phyloP scores from a whole-genome alignment of 2,113 vertebrate species.

The Hippocampus zosterae region DNA sequence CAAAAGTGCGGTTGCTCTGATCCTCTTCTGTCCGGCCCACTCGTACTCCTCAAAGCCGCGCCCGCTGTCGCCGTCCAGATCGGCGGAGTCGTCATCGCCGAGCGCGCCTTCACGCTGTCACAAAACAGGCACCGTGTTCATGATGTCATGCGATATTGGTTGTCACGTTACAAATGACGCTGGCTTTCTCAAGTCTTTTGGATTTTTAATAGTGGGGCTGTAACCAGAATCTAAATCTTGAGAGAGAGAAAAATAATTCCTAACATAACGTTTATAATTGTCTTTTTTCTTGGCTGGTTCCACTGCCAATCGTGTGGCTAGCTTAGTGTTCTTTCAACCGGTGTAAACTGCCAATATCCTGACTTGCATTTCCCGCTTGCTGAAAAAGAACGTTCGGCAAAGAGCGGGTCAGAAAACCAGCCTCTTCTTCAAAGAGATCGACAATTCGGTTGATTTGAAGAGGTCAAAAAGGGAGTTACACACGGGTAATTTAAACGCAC shows the following conservation, averaged over 20 bases:
- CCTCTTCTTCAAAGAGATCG: not conserved
- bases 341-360: not conserved
- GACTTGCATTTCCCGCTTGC: not conserved
- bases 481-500: not conserved
- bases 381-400: not conserved
- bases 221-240: not conserved
- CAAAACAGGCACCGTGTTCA: constrained; percentile 24
- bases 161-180: not conserved
- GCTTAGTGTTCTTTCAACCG: not conserved
- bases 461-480: not conserved
- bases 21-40: constrained; percentile 98
- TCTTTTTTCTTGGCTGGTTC: not conserved
- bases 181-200: not conserved
- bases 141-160: not conserved
- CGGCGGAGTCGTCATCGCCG: constrained; percentile 90
- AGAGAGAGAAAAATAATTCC: not conserved
- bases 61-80: constrained; percentile 91
- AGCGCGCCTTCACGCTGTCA: constrained; percentile 90
- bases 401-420: not conserved
- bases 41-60: constrained; percentile 97
- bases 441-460: not conserved
- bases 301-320: not conserved
- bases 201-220: not conserved
- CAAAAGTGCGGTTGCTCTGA: constrained; percentile 92
- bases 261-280: not conserved